phyloP scores from a whole-genome alignment of 2,888 invertebrate genomes.

The Lydus trimaculatus region DNA sequence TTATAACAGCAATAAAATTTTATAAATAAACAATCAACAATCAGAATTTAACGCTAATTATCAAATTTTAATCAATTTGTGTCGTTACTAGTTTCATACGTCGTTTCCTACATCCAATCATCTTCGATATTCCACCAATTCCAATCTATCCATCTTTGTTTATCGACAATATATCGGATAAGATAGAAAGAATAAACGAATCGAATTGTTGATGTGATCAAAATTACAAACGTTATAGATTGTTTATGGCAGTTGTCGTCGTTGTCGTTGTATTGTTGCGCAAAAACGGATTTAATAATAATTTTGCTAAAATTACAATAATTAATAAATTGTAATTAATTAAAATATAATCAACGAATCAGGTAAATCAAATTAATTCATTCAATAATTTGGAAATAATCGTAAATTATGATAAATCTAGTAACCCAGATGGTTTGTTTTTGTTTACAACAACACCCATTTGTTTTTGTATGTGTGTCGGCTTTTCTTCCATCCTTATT shows the following conservation, averaged over 20 bases:
- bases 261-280: slow-evolving; percentile 52
- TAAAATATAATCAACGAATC: slow-evolving; percentile 18
- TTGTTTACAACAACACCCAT: slow-evolving; percentile 45
- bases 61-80: not conserved
- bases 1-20: too few relatives aligned
- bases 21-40: not conserved
- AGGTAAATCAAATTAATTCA: slow-evolving; percentile 25
- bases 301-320: slow-evolving; percentile 33
- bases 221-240: slow-evolving; percentile 27
- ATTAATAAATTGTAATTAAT: slow-evolving; percentile 21
- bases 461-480: slow-evolving; percentile 16
- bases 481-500: slow-evolving; percentile 15
- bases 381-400: slow-evolving; percentile 5
- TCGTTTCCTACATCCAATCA: not conserved
- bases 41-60: not conserved
- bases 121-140: not conserved
- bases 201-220: not conserved
- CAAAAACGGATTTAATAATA: slow-evolving; percentile 48
- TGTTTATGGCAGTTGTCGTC: slow-evolving; percentile 53
- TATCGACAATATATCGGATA: not conserved
- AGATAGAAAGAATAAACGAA: not conserved
- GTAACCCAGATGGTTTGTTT: slow-evolving; percentile 49
- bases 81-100: not conserved
- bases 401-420: too few relatives aligned
- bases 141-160: not conserved